Conservation (phyloP, 2,797 vertebrate genomes). For the Brotogeris chrysoptera region DNA sequence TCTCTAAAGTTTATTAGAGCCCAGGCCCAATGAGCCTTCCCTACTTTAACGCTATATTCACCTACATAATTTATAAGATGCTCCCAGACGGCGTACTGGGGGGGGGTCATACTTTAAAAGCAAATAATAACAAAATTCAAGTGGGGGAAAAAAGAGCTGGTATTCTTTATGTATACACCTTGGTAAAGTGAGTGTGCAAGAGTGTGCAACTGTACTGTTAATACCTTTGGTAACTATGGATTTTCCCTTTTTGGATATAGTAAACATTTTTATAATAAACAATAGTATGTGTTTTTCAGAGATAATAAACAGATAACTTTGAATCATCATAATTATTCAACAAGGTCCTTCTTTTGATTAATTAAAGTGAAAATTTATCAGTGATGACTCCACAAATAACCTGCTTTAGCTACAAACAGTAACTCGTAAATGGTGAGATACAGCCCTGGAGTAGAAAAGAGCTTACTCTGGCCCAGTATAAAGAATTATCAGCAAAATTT, state of each 20-base stretch:
- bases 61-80: neutral
- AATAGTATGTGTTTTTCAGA: neutral
- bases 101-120: neutral
- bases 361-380: neutral
- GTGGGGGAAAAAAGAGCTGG: accelerated
- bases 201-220: neutral
- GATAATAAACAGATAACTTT: neutral
- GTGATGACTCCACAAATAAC: neutral
- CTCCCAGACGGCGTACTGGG: neutral
- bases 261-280: neutral
- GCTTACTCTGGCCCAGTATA: neutral
- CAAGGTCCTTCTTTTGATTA: neutral
- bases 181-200: neutral
- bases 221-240: neutral
- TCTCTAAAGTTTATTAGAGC: neutral
- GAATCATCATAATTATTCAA: neutral
- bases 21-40: neutral
- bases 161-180: neutral
- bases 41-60: neutral
- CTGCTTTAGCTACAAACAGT: neutral
- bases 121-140: neutral
- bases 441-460: neutral
- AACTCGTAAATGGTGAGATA: neutral
- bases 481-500: neutral
- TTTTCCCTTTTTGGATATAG: neutral